These are phyloP conservation scores for Archegozetes longisetosus DNA, from an alignment of 1,140 invertebrate species.

Conservation along the genomic window DNA sequence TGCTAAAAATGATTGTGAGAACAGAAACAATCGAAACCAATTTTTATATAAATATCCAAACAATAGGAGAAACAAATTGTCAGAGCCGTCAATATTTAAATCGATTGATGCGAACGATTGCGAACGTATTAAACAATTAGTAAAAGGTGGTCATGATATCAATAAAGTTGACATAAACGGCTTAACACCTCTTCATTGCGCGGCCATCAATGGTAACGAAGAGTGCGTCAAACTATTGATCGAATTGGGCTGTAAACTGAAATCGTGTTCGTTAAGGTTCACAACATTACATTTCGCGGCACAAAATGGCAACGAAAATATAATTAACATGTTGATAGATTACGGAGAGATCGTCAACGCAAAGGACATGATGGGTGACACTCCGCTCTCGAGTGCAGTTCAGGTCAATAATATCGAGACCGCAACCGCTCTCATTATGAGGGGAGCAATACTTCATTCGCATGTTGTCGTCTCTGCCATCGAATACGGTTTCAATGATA, in stretches of 20 bases:
- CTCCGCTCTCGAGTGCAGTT: background rate
- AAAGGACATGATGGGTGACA: background rate
- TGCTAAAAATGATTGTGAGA: no score
- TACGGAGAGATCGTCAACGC: background rate
- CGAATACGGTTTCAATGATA: background rate
- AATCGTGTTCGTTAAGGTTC: background rate
- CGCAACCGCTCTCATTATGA: background rate
- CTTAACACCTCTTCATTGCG: background rate
- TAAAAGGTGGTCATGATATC: background rate
- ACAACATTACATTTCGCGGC: background rate
- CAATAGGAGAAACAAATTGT: no score
- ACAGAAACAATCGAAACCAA: no score
- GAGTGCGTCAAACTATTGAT: background rate
- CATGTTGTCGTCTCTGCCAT: background rate
- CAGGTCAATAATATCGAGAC: background rate
- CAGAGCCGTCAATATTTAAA: background rate
- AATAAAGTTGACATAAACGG: background rate
- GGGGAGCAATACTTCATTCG: background rate
- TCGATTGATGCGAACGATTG: background rate
- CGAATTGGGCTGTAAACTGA: background rate
- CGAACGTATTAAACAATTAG: background rate
- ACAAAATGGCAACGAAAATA: background rate
- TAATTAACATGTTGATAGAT: background rate
- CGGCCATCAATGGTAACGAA: conserved; percentile 1
- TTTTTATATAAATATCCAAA: no score